Conservation (phyloP, 2,113 vertebrate species). For the Rhizomys pruinosus region DNA sequence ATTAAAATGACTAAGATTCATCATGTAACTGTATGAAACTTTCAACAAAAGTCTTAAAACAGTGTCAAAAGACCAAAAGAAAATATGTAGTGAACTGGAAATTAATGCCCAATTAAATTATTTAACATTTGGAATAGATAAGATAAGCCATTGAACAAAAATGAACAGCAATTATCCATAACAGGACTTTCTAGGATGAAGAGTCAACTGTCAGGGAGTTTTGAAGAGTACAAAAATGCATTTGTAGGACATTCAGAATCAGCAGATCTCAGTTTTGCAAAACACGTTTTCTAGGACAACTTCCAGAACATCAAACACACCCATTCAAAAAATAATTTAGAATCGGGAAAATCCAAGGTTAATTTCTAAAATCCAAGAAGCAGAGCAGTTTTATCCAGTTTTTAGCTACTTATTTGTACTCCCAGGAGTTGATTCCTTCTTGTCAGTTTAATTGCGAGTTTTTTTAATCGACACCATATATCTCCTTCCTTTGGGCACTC, state of each 20-base stretch:
- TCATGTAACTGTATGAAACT: neutral
- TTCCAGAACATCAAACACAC: neutral
- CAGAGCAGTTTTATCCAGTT: neutral
- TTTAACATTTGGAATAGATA: neutral
- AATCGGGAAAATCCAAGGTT: neutral
- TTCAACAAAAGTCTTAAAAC: neutral
- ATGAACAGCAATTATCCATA: neutral
- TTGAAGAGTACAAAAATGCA: neutral
- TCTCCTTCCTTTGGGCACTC: too few species aligned
- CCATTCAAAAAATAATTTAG: neutral
- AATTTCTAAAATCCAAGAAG: neutral
- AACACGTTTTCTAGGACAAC: neutral
- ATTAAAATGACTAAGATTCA: neutral
- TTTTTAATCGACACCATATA: neutral
- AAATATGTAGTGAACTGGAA: neutral
- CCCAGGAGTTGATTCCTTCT: neutral
- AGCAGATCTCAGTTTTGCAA: neutral
- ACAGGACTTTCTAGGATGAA: neutral
- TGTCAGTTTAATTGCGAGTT: neutral
- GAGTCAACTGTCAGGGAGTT: neutral
- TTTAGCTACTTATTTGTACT: neutral
- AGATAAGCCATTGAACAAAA: neutral
- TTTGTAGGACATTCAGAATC: neutral
- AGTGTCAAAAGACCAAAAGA: neutral
- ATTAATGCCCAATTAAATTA: neutral